phyloP scores from a whole-genome alignment of 1,140 invertebrate species.

The Ladona fulva region DNA sequence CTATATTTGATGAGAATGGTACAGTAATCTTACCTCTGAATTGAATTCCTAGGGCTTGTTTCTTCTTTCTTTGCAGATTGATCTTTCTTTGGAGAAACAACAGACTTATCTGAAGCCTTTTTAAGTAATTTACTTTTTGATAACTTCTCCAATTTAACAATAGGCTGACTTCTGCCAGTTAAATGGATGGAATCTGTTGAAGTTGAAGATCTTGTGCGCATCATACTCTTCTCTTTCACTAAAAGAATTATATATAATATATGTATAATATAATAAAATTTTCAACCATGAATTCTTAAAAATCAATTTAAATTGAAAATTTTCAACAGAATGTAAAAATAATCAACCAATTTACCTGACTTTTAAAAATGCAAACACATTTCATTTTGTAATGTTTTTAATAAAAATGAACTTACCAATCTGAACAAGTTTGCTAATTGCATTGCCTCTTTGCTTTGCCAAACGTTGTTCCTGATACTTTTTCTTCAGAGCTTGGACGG shows the following conservation, averaged over 20 bases:
- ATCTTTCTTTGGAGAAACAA: neutral
- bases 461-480: conserved; percentile 57
- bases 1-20: no score
- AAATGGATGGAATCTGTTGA: neutral
- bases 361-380: no score
- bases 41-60: neutral
- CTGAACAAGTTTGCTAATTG: conserved; percentile 27
- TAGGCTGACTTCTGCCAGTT: neutral
- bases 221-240: conserved; percentile 28
- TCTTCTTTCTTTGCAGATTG: neutral
- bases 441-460: conserved; percentile 40
- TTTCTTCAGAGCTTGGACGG: conserved; percentile 49
- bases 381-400: no score
- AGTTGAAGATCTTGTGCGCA: conserved; percentile 25
- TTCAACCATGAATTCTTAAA: no score
- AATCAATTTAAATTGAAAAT: no score
- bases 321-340: no score
- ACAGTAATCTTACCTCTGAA: no score
- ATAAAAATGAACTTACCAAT: conserved; percentile 26
- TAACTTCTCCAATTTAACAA: neutral
- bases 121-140: neutral
- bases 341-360: no score
- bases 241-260: conserved; percentile 15
- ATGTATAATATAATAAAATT: no score
- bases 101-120: neutral